Conservation (phyloP, 2,888 invertebrate species). For the Bembecia ichneumoniformis region DNA sequence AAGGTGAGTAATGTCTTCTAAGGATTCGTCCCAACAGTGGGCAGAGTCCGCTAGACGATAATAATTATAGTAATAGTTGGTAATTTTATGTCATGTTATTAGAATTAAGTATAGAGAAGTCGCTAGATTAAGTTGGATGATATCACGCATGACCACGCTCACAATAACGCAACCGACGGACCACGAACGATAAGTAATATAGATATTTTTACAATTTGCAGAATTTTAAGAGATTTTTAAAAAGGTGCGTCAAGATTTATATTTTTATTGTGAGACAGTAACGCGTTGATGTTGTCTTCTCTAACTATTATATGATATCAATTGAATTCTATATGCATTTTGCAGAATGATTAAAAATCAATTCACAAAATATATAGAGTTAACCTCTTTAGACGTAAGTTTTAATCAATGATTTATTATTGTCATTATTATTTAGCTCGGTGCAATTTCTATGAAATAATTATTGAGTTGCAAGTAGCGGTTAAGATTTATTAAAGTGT, state of each 20-base stretch:
- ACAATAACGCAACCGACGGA: constrained; percentile 55
- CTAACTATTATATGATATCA: too few species aligned
- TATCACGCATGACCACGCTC: constrained; percentile 47
- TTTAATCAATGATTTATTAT: constrained; percentile 9
- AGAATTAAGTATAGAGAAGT: constrained; percentile 10
- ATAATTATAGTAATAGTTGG: background rate
- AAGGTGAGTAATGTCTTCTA: background rate
- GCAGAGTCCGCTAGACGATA: too few species aligned
- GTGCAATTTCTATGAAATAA: constrained; percentile 13
- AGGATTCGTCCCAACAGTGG: too few species aligned
- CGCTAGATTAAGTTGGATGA: constrained; percentile 37
- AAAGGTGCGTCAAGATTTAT: constrained; percentile 15
- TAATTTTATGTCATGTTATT: background rate
- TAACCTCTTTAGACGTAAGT: constrained; percentile 19
- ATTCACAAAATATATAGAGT: constrained; percentile 11
- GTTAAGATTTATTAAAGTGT: too few species aligned
- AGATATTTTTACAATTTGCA: constrained; percentile 60
- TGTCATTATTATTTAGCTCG: constrained; percentile 12
- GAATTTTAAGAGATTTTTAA: constrained; percentile 27
- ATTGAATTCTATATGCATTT: too few species aligned
- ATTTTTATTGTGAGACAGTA: constrained; percentile 39
- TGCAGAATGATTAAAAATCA: constrained; percentile 11
- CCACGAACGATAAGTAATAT: constrained; percentile 42
- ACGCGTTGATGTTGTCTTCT: constrained; percentile 41
- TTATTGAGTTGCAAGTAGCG: too few species aligned